Conservation (phyloP, 2,888 invertebrate genomes). For the Podabrus alpinus region DNA sequence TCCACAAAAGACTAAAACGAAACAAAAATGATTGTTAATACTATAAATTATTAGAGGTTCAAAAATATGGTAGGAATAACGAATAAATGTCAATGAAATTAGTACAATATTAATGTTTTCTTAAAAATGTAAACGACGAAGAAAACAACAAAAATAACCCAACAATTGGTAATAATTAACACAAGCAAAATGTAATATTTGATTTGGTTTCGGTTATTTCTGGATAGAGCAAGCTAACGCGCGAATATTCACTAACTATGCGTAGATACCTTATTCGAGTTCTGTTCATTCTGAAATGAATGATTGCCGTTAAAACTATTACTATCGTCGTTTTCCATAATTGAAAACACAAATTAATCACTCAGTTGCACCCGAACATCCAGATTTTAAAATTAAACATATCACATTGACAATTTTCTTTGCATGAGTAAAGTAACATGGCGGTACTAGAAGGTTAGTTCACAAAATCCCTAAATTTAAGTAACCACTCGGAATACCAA, state of each 20-base stretch:
- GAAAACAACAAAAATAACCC: background rate
- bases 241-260: slow-evolving; percentile 45
- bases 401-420: slow-evolving; percentile 52
- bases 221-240: slow-evolving; percentile 49
- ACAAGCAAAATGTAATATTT: background rate
- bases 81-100: background rate
- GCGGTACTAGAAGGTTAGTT: slow-evolving; percentile 45
- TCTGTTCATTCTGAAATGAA: slow-evolving; percentile 40
- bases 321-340: slow-evolving; percentile 51
- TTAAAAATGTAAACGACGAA: background rate
- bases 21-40: slow-evolving; percentile 13
- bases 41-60: background rate
- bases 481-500: background rate
- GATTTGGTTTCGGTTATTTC: slow-evolving; percentile 41
- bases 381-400: slow-evolving; percentile 48
- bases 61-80: background rate
- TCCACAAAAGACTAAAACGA: slow-evolving; percentile 70
- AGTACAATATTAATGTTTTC: background rate
- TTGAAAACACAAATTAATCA: slow-evolving; percentile 42
- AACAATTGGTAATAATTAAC: background rate
- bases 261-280: slow-evolving; percentile 49
- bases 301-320: slow-evolving; percentile 42
- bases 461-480: slow-evolving; percentile 32
- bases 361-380: slow-evolving; percentile 40
- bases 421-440: slow-evolving; percentile 56